Evolutionary conservation across 1,140 invertebrate species (phyloP).

Genomic region (Kradibia gibbosae): DNA sequence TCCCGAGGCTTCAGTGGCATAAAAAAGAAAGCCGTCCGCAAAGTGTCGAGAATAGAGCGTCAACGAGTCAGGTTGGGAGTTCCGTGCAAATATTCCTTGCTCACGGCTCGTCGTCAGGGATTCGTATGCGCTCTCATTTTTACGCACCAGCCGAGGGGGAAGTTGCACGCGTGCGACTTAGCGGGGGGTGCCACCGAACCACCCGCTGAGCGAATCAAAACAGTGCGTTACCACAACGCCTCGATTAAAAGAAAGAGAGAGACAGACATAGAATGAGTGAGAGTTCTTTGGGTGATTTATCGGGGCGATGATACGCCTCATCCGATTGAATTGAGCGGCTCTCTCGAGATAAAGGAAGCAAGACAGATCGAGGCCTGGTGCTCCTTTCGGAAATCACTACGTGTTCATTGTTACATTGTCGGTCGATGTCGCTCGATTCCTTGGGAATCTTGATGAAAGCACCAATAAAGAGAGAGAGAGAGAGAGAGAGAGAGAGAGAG

Average conservation of each 20-base stretch:
- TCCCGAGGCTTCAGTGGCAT: not conserved
- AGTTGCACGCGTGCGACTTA: slow-evolving; percentile 43
- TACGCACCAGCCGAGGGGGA: slow-evolving; percentile 17
- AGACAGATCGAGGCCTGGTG: slow-evolving; percentile 11
- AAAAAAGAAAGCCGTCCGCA: no score
- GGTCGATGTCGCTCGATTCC: not conserved
- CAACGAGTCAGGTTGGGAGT: not conserved
- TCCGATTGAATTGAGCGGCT: slow-evolving; percentile 44
- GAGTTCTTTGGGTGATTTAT: slow-evolving; percentile 57
- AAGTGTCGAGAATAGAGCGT: no score
- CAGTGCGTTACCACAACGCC: slow-evolving; percentile 55
- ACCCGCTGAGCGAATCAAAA: slow-evolving; percentile 67
- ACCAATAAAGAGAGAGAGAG: no score
- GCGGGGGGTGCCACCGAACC: slow-evolving; percentile 57
- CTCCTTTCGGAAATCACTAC: not conserved
- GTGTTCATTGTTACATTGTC: not conserved
- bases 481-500: no score
- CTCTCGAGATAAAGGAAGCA: slow-evolving; percentile 20
- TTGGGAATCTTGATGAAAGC: not conserved
- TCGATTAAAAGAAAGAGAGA: not conserved
- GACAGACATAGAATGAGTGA: not conserved
- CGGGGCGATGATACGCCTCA: slow-evolving; percentile 57
- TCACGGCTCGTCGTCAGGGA: slow-evolving; percentile 1
- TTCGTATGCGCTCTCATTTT: slow-evolving; percentile 20
- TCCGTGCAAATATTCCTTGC: not conserved